Conservation (phyloP, 2,888 invertebrate genomes). For the Acleris cristana region DNA sequence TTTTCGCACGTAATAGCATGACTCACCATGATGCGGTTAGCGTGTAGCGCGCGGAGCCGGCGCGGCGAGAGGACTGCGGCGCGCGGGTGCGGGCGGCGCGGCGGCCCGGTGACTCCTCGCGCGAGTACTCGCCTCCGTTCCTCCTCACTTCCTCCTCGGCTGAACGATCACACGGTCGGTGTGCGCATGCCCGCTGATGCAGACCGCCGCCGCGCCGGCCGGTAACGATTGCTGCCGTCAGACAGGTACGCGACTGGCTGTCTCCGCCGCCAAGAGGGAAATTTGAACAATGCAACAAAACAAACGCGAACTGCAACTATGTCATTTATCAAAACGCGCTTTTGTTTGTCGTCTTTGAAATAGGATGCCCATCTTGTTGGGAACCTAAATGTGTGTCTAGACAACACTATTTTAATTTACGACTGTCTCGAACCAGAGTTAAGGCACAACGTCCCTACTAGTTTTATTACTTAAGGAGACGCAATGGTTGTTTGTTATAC, state of each 20-base stretch:
- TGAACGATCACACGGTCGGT: slow-evolving; percentile 56
- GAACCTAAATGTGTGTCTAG: neutral
- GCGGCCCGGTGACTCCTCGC: slow-evolving; percentile 64
- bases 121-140: slow-evolving; percentile 53
- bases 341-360: slow-evolving; percentile 8
- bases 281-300: slow-evolving; percentile 73
- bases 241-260: slow-evolving; percentile 78
- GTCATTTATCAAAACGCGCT: slow-evolving; percentile 28
- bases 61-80: slow-evolving; percentile 77
- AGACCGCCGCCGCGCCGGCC: slow-evolving; percentile 73
- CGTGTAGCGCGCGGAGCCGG: slow-evolving; percentile 76
- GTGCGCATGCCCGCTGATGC: slow-evolving; percentile 80
- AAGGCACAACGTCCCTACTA: too few relatives aligned
- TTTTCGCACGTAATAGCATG: slow-evolving; percentile 73
- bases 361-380: neutral
- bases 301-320: slow-evolving; percentile 57
- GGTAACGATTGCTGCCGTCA: slow-evolving; percentile 78
- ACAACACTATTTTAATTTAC: neutral
- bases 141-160: slow-evolving; percentile 72
- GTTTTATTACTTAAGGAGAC: too few relatives aligned
- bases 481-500: too few relatives aligned
- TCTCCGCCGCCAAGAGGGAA: slow-evolving; percentile 74
- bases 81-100: slow-evolving; percentile 67
- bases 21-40: slow-evolving; percentile 82
- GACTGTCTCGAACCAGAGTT: neutral